Evolutionary conservation across 2,797 vertebrate species (phyloP).

Genomic region (Nasua narica): DNA sequence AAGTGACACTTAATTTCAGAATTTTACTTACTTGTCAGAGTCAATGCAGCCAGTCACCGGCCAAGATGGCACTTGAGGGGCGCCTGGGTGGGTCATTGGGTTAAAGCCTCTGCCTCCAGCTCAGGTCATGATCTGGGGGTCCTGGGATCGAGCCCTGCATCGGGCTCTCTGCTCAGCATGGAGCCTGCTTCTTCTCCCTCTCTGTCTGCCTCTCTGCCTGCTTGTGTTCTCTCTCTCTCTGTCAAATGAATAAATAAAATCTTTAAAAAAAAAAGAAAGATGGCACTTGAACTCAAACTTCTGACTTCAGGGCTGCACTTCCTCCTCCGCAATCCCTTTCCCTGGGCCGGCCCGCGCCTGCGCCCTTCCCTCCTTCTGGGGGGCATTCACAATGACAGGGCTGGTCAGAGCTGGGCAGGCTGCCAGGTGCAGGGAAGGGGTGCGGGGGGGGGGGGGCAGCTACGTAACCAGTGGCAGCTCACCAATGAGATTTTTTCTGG

Average conservation of each 20-base stretch:
- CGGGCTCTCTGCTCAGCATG: too few relatives aligned
- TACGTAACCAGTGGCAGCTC: background rate
- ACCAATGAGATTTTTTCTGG: background rate
- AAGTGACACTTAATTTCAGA: background rate
- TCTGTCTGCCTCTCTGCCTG: too few relatives aligned
- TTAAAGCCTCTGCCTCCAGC: too few relatives aligned
- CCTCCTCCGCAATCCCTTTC: background rate
- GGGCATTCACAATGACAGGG: background rate
- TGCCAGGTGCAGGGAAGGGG: background rate
- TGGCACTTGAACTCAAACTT: background rate
- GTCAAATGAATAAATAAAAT: too few relatives aligned
- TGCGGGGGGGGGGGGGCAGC: background rate
- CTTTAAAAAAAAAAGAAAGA: too few relatives aligned
- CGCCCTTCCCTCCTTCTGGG: too few relatives aligned
- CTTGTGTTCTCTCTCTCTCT: too few relatives aligned
- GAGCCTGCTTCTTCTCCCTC: too few relatives aligned
- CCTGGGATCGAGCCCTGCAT: too few relatives aligned
- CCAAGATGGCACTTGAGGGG: background rate
- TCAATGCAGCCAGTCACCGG: background rate
- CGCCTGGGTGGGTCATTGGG: too few relatives aligned
- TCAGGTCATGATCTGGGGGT: too few relatives aligned
- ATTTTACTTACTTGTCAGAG: background rate
- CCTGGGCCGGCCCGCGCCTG: background rate
- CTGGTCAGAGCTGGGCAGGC: background rate
- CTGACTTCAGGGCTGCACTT: background rate